A percentile compares a stretch with the other conserved stretches of the same genome.
These are phyloP conservation scores for Gorsachius goisagi DNA, from an alignment of 2,113 vertebrate species.

Conservation along the genomic window DNA sequence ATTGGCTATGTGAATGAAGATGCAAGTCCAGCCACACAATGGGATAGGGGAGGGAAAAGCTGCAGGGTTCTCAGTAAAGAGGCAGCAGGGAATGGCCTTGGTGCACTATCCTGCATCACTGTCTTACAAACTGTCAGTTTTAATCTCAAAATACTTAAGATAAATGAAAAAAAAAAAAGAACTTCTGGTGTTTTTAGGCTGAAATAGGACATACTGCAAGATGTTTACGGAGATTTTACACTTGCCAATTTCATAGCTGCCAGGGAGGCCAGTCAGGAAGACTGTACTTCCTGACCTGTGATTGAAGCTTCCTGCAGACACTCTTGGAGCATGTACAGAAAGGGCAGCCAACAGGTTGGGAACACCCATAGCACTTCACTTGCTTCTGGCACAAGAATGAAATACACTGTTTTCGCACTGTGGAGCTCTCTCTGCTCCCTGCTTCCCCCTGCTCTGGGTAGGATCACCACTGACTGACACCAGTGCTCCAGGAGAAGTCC, in stretches of 20 bases:
- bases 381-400: background rate
- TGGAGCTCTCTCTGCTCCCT: background rate
- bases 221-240: background rate
- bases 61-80: background rate
- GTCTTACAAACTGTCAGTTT: background rate
- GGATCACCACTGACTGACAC: background rate
- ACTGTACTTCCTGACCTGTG: background rate
- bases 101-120: background rate
- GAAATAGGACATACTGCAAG: background rate
- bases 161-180: background rate
- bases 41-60: background rate
- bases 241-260: background rate
- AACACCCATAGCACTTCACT: background rate
- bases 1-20: background rate
- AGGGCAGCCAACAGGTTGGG: background rate
- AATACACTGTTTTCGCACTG: background rate
- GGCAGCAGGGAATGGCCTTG: background rate
- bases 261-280: background rate
- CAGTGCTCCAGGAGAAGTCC: background rate
- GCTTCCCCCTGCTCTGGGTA: background rate
- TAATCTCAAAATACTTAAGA: background rate
- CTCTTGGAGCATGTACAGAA: background rate
- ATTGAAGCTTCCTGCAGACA: slow-evolving; percentile 1
- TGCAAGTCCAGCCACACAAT: background rate
- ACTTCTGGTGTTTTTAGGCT: background rate